Base-by-base conservation (phyloP, 2,888 invertebrate species). In the Xanthia togata region DNA sequence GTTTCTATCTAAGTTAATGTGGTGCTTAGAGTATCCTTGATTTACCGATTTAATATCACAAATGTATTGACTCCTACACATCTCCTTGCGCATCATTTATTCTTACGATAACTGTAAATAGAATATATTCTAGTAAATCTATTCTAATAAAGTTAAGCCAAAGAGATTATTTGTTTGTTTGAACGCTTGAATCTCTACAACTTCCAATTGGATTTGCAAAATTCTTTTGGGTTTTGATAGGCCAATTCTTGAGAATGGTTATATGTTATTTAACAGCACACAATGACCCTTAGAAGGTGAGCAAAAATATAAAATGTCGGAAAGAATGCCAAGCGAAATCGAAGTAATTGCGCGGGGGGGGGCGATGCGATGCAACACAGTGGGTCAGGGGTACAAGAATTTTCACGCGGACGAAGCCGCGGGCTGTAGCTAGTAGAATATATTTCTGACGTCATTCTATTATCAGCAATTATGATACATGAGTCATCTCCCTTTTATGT, bases 1-100 rank as follows among this genome's bases (percentile, higher is more conserved):
- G 69, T 64, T 77, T 53, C 70, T 67, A 82, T 86, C 87, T 84
- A 87, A 89, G 85, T 91, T 92, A 90, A 90, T 89, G 87, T 87
- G 88, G 86, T 91, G 89, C 90, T 93, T 89, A 91, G 88, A 89
- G 87, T 88, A 84, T 84, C 81, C 88, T 87, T 92, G 92, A 93
- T 92, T 91, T 93, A 93, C 88, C 81, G 90, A 82, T 89, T 90
- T 91, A 93, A 93, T 93, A 91, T 91, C 88, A 89, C 89, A 91
- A 92, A 92, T 93, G 91, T 91, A 92, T 92, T 90, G 91, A 92
- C 88, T 89, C 80, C 73, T 76, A 78, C 81, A 26, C 81, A 84
- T 86, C 65, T 67, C 62, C 50, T 55, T 71, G 20, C n/a, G n/a
- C 38, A 62, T 69, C 81, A 75, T 79, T 82, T 82, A 73, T 65